A percentile compares a stretch with the other conserved stretches of the same genome.
Evolutionary conservation across 2,113 vertebrate genomes (phyloP).

Genomic region (Cryptotis parvus): DNA sequence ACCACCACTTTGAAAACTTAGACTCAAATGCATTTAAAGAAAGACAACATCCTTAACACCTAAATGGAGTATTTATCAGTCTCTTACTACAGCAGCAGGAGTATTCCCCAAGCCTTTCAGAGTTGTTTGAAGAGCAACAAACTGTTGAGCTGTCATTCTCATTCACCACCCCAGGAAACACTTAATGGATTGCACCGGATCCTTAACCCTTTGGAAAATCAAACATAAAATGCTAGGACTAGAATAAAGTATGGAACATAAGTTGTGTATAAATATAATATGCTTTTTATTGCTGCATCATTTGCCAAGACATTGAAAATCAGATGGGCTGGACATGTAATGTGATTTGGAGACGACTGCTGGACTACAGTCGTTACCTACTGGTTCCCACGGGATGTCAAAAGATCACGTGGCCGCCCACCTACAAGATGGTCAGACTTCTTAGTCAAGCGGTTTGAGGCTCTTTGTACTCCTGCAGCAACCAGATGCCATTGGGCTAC

Average conservation of each 20-base stretch:
- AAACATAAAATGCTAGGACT: conserved; percentile 26
- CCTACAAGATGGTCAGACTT: no score
- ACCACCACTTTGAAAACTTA: not conserved
- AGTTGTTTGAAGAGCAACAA: not conserved
- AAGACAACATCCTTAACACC: conserved; percentile 2
- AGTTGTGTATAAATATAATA: conserved; percentile 39
- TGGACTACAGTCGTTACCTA: no score
- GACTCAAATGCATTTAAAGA: not conserved
- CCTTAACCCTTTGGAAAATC: conserved; percentile 47
- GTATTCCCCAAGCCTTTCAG: not conserved
- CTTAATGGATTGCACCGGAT: not conserved
- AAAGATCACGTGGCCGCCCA: no score
- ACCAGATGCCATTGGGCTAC: no score
- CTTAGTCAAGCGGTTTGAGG: no score
- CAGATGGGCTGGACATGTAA: no score
- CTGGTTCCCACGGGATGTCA: no score
- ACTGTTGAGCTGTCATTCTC: conserved; percentile 10
- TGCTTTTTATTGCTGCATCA: no score
- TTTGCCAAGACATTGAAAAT: no score
- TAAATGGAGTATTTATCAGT: not conserved
- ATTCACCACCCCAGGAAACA: not conserved
- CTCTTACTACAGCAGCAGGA: not conserved
- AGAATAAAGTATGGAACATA: conserved; percentile 11
- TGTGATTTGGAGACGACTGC: no score
- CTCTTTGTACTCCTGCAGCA: no score